phyloP scores from a whole-genome alignment of 1,140 invertebrate species.

The Schlechtendalia chinensis region DNA sequence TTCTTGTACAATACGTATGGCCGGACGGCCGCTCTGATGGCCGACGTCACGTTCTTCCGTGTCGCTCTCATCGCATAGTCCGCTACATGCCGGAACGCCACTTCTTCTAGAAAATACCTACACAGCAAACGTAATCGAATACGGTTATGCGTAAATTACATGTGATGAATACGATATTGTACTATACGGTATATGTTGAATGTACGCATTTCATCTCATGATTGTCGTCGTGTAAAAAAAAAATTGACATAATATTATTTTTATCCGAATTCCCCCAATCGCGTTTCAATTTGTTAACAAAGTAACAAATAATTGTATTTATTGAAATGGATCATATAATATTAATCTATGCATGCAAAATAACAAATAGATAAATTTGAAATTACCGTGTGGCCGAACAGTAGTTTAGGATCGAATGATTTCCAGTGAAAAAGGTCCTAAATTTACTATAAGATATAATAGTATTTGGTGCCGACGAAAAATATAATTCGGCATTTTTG shows the following conservation, averaged over 20 bases:
- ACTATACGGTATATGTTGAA: no score
- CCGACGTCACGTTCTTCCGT: slow-evolving; percentile 9
- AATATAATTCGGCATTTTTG: not conserved
- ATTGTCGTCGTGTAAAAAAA: no score
- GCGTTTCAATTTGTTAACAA: no score
- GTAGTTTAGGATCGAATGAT: not conserved
- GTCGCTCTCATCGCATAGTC: not conserved
- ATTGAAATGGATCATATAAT: not conserved
- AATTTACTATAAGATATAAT: not conserved
- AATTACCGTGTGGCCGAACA: not conserved
- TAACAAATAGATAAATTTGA: not conserved
- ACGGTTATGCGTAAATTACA: no score
- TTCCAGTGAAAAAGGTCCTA: not conserved
- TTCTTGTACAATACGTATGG: not conserved
- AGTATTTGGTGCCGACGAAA: not conserved
- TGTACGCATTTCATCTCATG: no score
- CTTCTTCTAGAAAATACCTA: slow-evolving; percentile 11
- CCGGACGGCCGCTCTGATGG: slow-evolving; percentile 4
- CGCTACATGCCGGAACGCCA: not conserved
- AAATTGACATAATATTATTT: no score
- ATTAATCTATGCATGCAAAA: not conserved
- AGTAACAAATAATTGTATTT: no score
- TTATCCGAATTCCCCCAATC: no score
- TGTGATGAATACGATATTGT: no score
- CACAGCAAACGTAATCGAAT: no score